phyloP scores from a whole-genome alignment of 2,113 vertebrate genomes.

The Cyprinodon variegatus region DNA sequence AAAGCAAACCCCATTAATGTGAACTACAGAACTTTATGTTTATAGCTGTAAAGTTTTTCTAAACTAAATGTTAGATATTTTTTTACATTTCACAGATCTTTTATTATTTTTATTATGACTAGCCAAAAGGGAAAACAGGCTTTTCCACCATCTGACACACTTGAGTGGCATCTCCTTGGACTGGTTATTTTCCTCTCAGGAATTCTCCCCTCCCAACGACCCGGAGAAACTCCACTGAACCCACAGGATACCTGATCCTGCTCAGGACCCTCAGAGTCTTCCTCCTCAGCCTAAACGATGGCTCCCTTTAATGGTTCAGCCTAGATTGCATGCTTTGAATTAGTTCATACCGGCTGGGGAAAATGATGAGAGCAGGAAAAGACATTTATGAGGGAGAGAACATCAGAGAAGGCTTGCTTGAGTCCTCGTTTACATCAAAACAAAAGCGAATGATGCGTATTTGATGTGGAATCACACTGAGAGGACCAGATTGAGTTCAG shows the following conservation, averaged over 20 bases:
- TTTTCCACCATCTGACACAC: slow-evolving; percentile 60
- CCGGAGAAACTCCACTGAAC: slow-evolving; percentile 21
- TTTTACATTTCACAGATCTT: slow-evolving; percentile 47
- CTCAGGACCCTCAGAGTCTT: slow-evolving; percentile 28
- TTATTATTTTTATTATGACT: slow-evolving; percentile 68
- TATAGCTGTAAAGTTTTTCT: background rate
- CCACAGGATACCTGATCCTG: slow-evolving; percentile 50
- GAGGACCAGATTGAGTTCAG: slow-evolving; percentile 19
- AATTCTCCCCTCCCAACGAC: slow-evolving; percentile 36
- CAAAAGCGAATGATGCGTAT: slow-evolving; percentile 23
- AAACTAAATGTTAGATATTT: slow-evolving; percentile 1
- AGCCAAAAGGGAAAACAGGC: slow-evolving; percentile 64
- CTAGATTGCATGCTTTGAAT: slow-evolving; percentile 72
- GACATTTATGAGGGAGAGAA: slow-evolving; percentile 42
- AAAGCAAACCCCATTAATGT: background rate
- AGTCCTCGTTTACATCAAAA: slow-evolving; percentile 23
- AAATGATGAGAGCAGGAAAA: slow-evolving; percentile 66
- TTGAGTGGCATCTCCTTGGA: slow-evolving; percentile 48
- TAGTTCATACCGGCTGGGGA: slow-evolving; percentile 66
- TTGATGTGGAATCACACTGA: slow-evolving; percentile 36
- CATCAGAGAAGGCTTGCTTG: slow-evolving; percentile 19
- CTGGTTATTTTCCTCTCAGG: slow-evolving; percentile 65
- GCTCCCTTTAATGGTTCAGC: slow-evolving; percentile 29
- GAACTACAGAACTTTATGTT: background rate
- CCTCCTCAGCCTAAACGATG: slow-evolving; percentile 45